Conservation (phyloP, 2,797 vertebrate genomes). For the Danio aesculapii region DNA sequence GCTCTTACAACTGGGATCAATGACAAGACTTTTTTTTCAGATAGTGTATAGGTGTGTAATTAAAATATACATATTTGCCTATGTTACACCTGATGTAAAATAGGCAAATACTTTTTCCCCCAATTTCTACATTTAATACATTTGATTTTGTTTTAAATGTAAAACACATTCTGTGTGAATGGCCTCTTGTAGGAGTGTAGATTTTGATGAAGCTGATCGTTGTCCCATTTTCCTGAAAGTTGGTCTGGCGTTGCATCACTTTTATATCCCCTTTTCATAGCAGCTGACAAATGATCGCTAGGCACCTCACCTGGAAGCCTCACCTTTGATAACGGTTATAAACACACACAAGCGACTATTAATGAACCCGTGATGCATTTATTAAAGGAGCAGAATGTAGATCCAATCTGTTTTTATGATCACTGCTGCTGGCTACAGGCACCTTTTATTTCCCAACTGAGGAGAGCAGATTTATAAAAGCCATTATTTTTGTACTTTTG, state of each 20-base stretch:
- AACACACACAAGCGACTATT: not conserved
- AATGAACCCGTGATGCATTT: not conserved
- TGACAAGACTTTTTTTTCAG: no score
- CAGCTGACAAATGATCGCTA: constrained; percentile 1
- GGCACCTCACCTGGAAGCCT: not conserved
- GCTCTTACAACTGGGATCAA: no score
- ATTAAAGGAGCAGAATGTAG: constrained; percentile 2
- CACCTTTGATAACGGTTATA: constrained; percentile 12
- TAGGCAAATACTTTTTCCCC: no score
- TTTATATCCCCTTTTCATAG: constrained; percentile 19
- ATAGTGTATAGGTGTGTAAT: no score
- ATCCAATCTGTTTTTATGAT: constrained; percentile 19
- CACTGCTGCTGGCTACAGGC: not conserved
- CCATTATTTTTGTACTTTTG: constrained; percentile 1
- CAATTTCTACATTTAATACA: no score
- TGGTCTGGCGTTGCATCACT: constrained; percentile 33
- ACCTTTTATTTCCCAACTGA: constrained; percentile 28
- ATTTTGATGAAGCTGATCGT: not conserved
- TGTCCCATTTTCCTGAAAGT: constrained; percentile 13
- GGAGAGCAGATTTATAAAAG: not conserved
- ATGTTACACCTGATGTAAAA: no score
- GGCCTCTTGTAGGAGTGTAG: not conserved
- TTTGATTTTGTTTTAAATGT: not conserved
- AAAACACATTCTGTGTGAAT: not conserved
- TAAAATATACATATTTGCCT: no score